A percentile compares a stretch with the other conserved stretches of the same genome.
phyloP scores from a whole-genome alignment of 2,797 vertebrate genomes.

The Hapalemur alaotrensis region DNA sequence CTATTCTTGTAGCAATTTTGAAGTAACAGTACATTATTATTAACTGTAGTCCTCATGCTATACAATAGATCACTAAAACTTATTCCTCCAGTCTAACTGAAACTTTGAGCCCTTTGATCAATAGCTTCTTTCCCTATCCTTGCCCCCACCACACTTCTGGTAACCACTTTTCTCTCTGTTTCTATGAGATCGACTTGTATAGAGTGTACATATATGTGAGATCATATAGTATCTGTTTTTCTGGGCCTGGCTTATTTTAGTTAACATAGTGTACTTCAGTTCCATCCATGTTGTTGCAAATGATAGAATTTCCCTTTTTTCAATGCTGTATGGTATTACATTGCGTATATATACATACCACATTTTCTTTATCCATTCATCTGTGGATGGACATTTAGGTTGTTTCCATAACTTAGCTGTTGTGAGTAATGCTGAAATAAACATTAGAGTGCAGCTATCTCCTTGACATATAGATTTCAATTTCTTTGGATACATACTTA shows the following conservation, averaged over 20 bases:
- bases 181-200: background rate
- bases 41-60: background rate
- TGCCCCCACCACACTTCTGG: background rate
- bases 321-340: background rate
- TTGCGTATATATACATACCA: background rate
- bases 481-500: background rate
- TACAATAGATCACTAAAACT: background rate
- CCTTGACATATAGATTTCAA: background rate
- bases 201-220: too few relatives aligned
- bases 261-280: background rate
- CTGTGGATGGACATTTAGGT: background rate
- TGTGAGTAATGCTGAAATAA: background rate
- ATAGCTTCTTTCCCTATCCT: background rate
- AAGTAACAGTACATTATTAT: background rate
- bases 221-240: background rate
- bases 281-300: background rate
- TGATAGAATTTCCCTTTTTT: background rate
- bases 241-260: background rate
- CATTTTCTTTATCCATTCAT: background rate
- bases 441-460: background rate
- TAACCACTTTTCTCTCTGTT: background rate
- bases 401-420: background rate
- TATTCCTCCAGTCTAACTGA: background rate
- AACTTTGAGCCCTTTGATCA: background rate
- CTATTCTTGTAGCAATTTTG: background rate